A percentile compares a stretch with the other conserved stretches of the same genome.
Evolutionary conservation across 2,113 vertebrate species (phyloP).

Genomic region (Mastomys coucha): DNA sequence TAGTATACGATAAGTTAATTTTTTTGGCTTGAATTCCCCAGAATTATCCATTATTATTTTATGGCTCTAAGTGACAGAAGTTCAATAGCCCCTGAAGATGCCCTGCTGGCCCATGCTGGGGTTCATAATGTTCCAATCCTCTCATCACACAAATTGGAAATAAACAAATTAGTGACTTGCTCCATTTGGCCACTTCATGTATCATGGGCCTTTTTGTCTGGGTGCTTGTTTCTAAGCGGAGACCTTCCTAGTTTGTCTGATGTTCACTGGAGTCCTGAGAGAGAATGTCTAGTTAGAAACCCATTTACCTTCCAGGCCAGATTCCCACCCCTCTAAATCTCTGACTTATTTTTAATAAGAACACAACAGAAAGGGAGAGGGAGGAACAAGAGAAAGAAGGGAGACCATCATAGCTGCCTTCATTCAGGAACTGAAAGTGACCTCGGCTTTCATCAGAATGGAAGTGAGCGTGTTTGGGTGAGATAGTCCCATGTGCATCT

Average conservation of each 20-base stretch:
- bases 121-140: neutral
- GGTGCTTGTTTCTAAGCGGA: neutral
- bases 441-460: neutral
- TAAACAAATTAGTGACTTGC: neutral
- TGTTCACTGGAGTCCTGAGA: neutral
- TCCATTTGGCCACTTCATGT: neutral
- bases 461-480: neutral
- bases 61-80: neutral
- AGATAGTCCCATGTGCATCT: neutral
- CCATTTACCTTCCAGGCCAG: neutral
- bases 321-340: neutral
- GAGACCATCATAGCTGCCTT: neutral
- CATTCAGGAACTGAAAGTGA: neutral
- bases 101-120: no score
- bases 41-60: conserved; percentile 38
- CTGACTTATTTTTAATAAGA: neutral
- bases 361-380: neutral
- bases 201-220: neutral
- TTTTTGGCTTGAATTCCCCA: neutral
- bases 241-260: neutral
- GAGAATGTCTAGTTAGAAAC: neutral
- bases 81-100: neutral
- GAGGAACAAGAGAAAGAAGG: neutral
- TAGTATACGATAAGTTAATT: conserved; percentile 22
- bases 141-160: neutral